Percentiles rank a stretch among this genome's conserved stretches.
These are phyloP conservation scores for Urosaurus nigricauda DNA, from an alignment of 2,797 vertebrate species.

Conservation along the genomic window DNA sequence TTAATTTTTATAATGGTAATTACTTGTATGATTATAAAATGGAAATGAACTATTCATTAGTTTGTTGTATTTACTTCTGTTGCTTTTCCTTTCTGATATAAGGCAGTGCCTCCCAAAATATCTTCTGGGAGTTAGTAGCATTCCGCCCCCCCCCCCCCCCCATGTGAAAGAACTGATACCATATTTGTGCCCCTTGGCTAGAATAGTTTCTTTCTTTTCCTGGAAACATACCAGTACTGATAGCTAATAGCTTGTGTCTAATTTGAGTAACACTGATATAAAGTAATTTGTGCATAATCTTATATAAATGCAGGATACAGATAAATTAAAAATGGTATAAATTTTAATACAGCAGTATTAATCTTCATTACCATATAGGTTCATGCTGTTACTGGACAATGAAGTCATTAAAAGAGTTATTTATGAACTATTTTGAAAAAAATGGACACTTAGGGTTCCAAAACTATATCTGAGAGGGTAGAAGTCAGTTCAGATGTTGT, in stretches of 20 bases:
- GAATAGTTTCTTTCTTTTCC: too few relatives aligned
- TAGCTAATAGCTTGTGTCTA: too few relatives aligned
- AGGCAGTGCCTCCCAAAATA: too few relatives aligned
- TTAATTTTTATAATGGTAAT: neutral
- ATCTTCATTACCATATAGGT: neutral
- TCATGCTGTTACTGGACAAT: neutral
- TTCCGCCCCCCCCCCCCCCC: too few relatives aligned
- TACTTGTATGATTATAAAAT: neutral
- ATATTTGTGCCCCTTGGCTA: too few relatives aligned
- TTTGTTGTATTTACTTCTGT: neutral
- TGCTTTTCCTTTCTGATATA: neutral
- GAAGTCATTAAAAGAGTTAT: neutral
- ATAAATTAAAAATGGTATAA: neutral
- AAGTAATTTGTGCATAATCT: neutral
- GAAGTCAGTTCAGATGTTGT: neutral
- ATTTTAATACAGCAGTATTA: neutral
- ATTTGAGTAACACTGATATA: too few relatives aligned
- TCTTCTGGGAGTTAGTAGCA: too few relatives aligned
- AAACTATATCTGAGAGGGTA: neutral
- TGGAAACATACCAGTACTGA: too few relatives aligned
- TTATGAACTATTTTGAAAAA: neutral
- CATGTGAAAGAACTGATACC: too few relatives aligned
- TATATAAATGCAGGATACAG: neutral
- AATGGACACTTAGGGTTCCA: neutral
- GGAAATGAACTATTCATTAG: neutral